A percentile compares a stretch with the other conserved stretches of the same genome.
Conservation (phyloP, 2,888 invertebrate species). For the Diarsia rubi region DNA sequence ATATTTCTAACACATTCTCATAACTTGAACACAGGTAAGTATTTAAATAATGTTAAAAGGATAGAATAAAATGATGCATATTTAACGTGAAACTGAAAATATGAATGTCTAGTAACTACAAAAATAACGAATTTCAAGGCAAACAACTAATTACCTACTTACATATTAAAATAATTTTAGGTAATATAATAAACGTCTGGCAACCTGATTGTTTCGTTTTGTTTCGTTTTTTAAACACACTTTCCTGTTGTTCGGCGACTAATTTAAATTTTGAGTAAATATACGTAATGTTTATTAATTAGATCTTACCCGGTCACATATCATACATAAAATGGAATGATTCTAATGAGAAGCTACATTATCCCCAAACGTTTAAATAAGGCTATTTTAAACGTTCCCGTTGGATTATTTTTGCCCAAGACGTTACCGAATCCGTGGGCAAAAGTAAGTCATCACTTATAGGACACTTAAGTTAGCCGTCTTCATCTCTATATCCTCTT, state of each 20-base stretch:
- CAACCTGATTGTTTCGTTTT: conserved; percentile 34
- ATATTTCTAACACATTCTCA: not conserved
- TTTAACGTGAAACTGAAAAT: not conserved
- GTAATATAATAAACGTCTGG: conserved; percentile 39
- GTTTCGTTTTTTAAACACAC: conserved; percentile 38
- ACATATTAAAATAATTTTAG: conserved; percentile 35
- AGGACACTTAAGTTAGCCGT: not conserved
- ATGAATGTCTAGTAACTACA: not conserved
- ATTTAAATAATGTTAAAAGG: not conserved
- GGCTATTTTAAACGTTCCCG: not conserved
- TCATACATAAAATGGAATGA: too few species aligned
- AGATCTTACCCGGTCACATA: not conserved
- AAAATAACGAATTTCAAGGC: conserved; percentile 30
- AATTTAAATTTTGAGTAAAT: conserved; percentile 6
- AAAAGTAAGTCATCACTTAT: not conserved
- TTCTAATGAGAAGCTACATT: not conserved
- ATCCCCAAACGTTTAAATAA: not conserved
- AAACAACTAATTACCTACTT: conserved; percentile 19
- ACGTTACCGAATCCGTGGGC: not conserved
- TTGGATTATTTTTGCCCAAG: not conserved
- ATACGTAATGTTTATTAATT: not conserved
- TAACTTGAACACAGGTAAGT: not conserved
- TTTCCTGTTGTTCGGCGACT: conserved; percentile 2
- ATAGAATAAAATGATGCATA: not conserved
- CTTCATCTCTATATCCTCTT: not conserved